Conservation (phyloP, 2,888 invertebrate genomes). For the Polydrusus pterygomalis region DNA sequence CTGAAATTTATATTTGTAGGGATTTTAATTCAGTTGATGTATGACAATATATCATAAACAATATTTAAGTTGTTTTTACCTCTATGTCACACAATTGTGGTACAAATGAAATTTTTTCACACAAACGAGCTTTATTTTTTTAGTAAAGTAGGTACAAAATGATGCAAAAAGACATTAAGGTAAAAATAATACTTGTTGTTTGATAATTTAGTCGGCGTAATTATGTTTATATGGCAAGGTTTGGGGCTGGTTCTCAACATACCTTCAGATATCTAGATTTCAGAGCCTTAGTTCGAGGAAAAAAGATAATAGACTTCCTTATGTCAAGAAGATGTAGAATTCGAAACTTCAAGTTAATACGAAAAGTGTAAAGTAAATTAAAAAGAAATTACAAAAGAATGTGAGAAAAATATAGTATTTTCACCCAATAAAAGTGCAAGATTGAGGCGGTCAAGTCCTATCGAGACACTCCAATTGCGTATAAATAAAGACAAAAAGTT, state of each 20-base stretch:
- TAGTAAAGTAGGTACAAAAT: background rate
- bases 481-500: no score
- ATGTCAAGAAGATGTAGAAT: no score
- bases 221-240: background rate
- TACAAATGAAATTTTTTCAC: background rate
- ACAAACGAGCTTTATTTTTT: background rate
- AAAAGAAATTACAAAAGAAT: no score
- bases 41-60: background rate
- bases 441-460: no score
- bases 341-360: no score
- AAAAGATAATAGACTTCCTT: no score
- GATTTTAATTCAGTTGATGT: background rate
- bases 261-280: background rate
- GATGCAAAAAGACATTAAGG: background rate
- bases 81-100: background rate
- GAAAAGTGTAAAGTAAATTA: no score
- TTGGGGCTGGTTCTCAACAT: slow-evolving; percentile 2
- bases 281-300: background rate
- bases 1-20: background rate
- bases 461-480: no score
- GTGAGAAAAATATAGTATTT: no score
- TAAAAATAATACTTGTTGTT: background rate
- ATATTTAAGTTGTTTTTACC: background rate
- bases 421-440: no score
- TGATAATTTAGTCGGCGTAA: background rate